phyloP scores from a whole-genome alignment of 2,888 invertebrate genomes.

The Nymphalis c-album region DNA sequence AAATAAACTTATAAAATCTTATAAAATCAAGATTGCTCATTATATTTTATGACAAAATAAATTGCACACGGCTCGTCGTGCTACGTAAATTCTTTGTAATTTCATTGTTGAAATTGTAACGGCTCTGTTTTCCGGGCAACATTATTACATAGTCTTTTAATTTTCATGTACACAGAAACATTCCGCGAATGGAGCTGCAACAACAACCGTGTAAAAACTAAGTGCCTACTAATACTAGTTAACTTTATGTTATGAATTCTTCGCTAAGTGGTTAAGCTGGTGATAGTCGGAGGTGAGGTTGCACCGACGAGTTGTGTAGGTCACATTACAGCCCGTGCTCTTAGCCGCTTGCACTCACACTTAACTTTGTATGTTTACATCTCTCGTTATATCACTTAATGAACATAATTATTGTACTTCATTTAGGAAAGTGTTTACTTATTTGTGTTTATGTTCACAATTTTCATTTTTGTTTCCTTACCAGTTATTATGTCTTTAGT shows the following conservation, averaged over 20 bases:
- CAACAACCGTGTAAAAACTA: slow-evolving; percentile 37
- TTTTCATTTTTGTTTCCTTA: slow-evolving; percentile 22
- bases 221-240: slow-evolving; percentile 39
- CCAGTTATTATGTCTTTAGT: background rate
- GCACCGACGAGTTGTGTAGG: slow-evolving; percentile 37
- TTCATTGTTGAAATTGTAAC: slow-evolving; percentile 25
- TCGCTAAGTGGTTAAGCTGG: slow-evolving; percentile 48
- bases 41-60: slow-evolving; percentile 11
- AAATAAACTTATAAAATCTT: background rate
- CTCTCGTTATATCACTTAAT: slow-evolving; percentile 50
- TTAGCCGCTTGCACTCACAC: slow-evolving; percentile 22
- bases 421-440: slow-evolving; percentile 40
- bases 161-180: slow-evolving; percentile 27
- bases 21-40: slow-evolving; percentile 6
- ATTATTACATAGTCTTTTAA: slow-evolving; percentile 25
- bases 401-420: slow-evolving; percentile 45
- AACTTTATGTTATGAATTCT: slow-evolving; percentile 44
- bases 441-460: slow-evolving; percentile 35
- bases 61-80: slow-evolving; percentile 10
- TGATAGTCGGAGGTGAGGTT: slow-evolving; percentile 36
- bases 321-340: slow-evolving; percentile 21
- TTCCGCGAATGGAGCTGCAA: slow-evolving; percentile 20
- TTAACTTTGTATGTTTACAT: slow-evolving; percentile 36
- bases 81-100: slow-evolving; percentile 20
- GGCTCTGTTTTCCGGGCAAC: slow-evolving; percentile 14